A percentile compares a stretch with the other conserved stretches of the same genome.
Evolutionary conservation across 2,797 vertebrate species (phyloP).

Genomic region (Esox lucius): DNA sequence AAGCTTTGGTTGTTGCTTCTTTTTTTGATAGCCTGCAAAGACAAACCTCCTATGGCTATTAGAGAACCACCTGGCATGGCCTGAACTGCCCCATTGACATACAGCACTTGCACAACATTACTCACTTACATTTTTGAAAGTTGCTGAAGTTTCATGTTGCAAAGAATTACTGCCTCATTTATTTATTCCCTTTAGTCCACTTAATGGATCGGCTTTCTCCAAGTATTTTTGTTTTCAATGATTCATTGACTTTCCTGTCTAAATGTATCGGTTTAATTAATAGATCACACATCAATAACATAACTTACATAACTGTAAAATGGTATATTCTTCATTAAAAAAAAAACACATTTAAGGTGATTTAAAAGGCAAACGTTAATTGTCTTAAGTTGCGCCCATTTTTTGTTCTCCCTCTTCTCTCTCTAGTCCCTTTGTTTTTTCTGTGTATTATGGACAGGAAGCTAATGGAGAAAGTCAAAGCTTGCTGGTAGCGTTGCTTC

Average conservation of each 20-base stretch:
- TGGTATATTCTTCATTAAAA: background rate
- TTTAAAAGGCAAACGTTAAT: background rate
- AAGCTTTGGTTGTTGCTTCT: constrained; percentile 12
- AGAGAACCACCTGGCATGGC: constrained; percentile 5
- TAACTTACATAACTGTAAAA: background rate
- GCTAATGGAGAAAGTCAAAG: constrained; percentile 72
- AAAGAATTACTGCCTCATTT: background rate
- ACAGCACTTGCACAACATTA: background rate
- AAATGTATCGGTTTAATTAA: constrained; percentile 11
- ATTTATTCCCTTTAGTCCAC: background rate
- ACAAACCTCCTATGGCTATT: background rate
- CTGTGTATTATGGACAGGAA: constrained; percentile 49
- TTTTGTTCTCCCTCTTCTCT: constrained; percentile 6
- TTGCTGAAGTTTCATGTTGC: background rate
- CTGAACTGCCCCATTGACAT: background rate
- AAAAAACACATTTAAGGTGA: too few species aligned
- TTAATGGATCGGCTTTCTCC: background rate
- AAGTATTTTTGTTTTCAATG: background rate
- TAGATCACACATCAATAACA: background rate
- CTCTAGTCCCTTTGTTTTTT: constrained; percentile 45
- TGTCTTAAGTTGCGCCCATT: background rate
- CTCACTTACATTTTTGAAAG: background rate
- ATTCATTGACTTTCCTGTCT: background rate
- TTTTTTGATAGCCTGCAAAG: background rate
- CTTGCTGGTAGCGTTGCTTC: constrained; percentile 58